phyloP scores from a whole-genome alignment of 2,113 vertebrate genomes.

The Gymnogyps californianus region DNA sequence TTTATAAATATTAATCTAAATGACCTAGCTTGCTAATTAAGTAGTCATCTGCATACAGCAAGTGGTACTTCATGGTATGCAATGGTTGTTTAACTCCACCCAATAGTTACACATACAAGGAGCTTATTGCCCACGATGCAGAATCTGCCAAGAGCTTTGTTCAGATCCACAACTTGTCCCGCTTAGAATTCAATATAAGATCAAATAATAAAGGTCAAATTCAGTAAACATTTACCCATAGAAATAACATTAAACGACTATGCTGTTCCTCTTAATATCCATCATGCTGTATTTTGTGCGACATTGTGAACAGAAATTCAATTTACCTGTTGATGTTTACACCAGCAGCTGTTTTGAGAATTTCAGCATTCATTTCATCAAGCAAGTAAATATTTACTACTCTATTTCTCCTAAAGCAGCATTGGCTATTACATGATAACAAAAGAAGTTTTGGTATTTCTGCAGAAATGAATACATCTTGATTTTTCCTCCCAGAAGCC shows the following conservation, averaged over 20 bases:
- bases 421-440: not conserved
- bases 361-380: not conserved
- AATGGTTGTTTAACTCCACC: not conserved
- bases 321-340: conserved; percentile 9
- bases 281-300: not conserved
- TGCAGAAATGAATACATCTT: not conserved
- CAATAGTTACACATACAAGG: not conserved
- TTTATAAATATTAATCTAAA: not conserved
- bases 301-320: not conserved
- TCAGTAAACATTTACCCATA: not conserved
- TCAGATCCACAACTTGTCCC: not conserved
- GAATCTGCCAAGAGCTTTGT: not conserved
- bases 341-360: not conserved
- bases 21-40: not conserved
- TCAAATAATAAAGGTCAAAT: not conserved
- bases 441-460: not conserved
- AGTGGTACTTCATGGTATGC: not conserved
- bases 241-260: not conserved
- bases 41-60: not conserved
- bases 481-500: not conserved
- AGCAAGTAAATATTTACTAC: not conserved
- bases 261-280: not conserved
- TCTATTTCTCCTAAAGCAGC: not conserved
- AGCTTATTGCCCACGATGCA: not conserved
- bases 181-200: not conserved